Evolutionary conservation across 2,888 invertebrate species (phyloP), one percentile per base, ranked within the genome.

Genomic region (Volucella inanis): DNA sequence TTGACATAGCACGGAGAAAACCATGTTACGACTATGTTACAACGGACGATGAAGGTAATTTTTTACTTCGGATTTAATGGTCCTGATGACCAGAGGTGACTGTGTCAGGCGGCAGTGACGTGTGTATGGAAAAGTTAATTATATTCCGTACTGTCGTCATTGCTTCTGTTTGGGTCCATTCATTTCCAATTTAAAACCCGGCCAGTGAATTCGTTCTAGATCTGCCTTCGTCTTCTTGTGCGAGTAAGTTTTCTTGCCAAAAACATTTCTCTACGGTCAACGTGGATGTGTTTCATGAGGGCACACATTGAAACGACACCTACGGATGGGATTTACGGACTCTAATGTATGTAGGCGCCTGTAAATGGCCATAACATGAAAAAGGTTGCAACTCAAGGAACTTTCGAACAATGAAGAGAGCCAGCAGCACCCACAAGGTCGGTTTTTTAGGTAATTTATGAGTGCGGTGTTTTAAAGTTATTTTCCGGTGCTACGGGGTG

Each of bases 361-460:
- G 57, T 75, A 70, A 79, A 70, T 59, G 65, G 54, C 74, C 50
- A 14, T 52, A 75, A 75, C 83, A 84, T 57, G 74, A 65, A 75
- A 84, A 75, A 79, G 74, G 79, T 70, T 68, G 75, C 43, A 81
- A 54, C 80, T 12, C 68, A 52, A 22, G 55, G 38, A 55, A 70
- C 75, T 75, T 81, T 81, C 22, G 59, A 75, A 81, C 81, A 71
- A 76, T 76, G 54, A n/a, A 59, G 12, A 45, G 12, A 12, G 12
- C n/a, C 45, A 11, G 31, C 31, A n/a, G 15, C 41, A 12, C 39
- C 12, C 9, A 45, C 14, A 38, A 38, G 47, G 57, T 67, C 55
- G 57, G 57, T 45, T 31, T 31, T 31, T 31, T 65, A n/a, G 14
- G 54, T 47, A 59, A 76, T 65, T 71, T 82, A 82, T 71, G 64